Percentiles rank a stretch among this genome's conserved stretches.
Evolutionary conservation across 2,797 vertebrate genomes (phyloP).

Genomic region (Malurus leucopterus): DNA sequence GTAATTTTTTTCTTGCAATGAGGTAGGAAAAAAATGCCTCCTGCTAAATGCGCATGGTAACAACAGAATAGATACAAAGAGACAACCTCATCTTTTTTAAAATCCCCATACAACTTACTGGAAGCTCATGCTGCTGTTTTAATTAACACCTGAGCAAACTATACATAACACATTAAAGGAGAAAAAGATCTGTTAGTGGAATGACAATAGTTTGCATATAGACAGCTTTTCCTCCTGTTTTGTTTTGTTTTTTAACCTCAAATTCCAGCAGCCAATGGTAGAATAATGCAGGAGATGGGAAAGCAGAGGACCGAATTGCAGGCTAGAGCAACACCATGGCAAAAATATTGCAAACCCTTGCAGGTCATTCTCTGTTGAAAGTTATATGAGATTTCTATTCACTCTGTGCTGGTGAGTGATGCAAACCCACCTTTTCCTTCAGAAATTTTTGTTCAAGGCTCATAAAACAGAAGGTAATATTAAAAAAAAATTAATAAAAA

Average conservation of each 20-base stretch:
- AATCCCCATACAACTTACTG: background rate
- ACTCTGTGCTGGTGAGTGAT: background rate
- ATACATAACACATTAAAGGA: background rate
- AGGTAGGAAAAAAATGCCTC: background rate
- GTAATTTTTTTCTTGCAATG: background rate
- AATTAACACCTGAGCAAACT: slow-evolving; percentile 34
- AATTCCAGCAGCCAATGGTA: background rate
- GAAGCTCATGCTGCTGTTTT: slow-evolving; percentile 15
- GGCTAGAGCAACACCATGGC: background rate
- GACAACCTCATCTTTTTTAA: background rate
- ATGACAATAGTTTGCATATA: background rate
- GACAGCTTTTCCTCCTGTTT: background rate
- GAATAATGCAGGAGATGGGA: background rate
- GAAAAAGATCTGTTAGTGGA: background rate
- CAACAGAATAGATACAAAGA: background rate
- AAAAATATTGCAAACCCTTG: background rate
- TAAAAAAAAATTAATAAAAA: background rate
- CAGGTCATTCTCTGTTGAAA: background rate
- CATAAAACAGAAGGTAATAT: background rate
- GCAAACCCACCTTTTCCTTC: background rate
- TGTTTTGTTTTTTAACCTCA: background rate
- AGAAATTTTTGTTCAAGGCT: background rate
- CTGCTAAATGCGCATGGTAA: background rate
- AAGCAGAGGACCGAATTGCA: background rate
- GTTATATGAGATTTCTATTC: background rate